These are phyloP conservation scores for Danio rerio DNA, from an alignment of 2,113 vertebrate genomes.

Conservation along the genomic window GRCz12tu NC_133188.1:11863501-11864000, in stretches of 20 bases:
- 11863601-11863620: constrained; percentile 52
- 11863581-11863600: constrained; percentile 52
- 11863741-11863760: constrained; percentile 58
- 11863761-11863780: constrained; percentile 56
- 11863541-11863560: constrained; percentile 45
- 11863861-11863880: constrained; percentile 40
- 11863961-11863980: constrained; percentile 72
- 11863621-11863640: constrained; percentile 56
- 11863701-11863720: constrained; percentile 64
- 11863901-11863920: constrained; percentile 62
- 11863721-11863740: constrained; percentile 66
- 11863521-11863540: constrained; percentile 41
- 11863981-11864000: constrained; percentile 64
- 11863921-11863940: constrained; percentile 71
- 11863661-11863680: constrained; percentile 57
- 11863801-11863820: constrained; percentile 66
- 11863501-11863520: constrained; percentile 17
- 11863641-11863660: constrained; percentile 60
- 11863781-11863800: constrained; percentile 55
- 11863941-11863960: constrained; percentile 74
- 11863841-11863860: constrained; percentile 56
- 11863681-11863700: constrained; percentile 54
- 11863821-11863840: constrained; percentile 52
- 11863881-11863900: constrained; percentile 52
- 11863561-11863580: constrained; percentile 45